phyloP scores from a whole-genome alignment of 2,797 vertebrate genomes.

The Ataeniobius toweri region DNA sequence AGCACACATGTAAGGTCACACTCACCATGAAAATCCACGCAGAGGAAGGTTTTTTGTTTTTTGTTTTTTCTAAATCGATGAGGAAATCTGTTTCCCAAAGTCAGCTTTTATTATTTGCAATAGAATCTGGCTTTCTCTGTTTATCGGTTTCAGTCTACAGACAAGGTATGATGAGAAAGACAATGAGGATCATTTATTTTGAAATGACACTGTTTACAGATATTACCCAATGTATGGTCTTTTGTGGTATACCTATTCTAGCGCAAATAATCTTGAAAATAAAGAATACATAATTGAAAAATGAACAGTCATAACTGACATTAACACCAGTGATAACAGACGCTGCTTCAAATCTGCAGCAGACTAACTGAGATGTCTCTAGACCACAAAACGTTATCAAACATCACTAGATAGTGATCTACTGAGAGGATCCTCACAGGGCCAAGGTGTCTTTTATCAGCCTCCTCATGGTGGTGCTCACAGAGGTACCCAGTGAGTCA shows the following conservation, averaged over 20 bases:
- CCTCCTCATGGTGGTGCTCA: constrained; percentile 97
- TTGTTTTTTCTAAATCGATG: constrained; percentile 21
- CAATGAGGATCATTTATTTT: constrained; percentile 57
- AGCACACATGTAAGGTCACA: constrained; percentile 52
- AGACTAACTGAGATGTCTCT: constrained; percentile 12
- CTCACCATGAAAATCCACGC: constrained; percentile 27
- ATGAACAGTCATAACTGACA: constrained; percentile 21
- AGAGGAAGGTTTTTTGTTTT: constrained; percentile 49
- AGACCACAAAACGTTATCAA: constrained; percentile 8
- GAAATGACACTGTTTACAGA: constrained; percentile 49
- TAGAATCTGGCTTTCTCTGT: background rate
- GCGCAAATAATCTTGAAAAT: constrained; percentile 9
- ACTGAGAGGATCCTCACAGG: constrained; percentile 76
- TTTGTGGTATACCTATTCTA: background rate
- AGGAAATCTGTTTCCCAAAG: constrained; percentile 55
- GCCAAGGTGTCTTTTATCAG: constrained; percentile 98
- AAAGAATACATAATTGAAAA: constrained; percentile 35
- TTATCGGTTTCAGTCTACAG: background rate
- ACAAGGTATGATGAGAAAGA: background rate
- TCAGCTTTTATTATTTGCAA: constrained; percentile 15
- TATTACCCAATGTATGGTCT: constrained; percentile 4
- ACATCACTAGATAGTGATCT: constrained; percentile 2
- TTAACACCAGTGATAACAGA: background rate
- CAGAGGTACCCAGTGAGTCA: constrained; percentile 92
- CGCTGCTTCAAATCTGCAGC: background rate